A percentile compares a stretch with the other conserved stretches of the same genome.
phyloP scores from a whole-genome alignment of 1,140 invertebrate species.

The Leptopilina boulardi region DNA sequence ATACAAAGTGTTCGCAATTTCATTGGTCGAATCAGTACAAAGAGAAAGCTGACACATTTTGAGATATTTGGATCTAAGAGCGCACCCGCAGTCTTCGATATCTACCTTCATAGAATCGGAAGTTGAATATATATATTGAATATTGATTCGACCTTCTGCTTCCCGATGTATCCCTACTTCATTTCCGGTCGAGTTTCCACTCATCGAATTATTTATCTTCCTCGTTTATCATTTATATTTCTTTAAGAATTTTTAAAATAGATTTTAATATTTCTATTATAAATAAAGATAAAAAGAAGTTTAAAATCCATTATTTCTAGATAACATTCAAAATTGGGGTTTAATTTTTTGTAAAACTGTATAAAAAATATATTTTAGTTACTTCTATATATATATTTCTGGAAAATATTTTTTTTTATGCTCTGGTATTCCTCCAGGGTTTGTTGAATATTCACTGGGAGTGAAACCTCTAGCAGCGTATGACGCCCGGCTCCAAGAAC shows the following conservation, averaged over 20 bases:
- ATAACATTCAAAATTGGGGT: no score
- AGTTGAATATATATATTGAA: slow-evolving; percentile 48
- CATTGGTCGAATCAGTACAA: slow-evolving; percentile 20
- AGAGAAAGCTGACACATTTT: slow-evolving; percentile 7
- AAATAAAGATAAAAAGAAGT: no score
- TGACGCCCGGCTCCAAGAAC: slow-evolving; percentile 66
- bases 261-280: no score
- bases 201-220: slow-evolving; percentile 1
- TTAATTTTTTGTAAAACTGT: no score
- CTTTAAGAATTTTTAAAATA: no score
- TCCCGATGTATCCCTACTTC: slow-evolving; percentile 61
- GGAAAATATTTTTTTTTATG: neutral
- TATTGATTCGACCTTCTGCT: slow-evolving; percentile 49
- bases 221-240: neutral
- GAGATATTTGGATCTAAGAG: neutral
- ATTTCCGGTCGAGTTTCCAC: slow-evolving; percentile 68
- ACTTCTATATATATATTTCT: no score
- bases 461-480: slow-evolving; percentile 64
- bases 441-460: slow-evolving; percentile 27
- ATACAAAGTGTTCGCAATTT: slow-evolving; percentile 64
- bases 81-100: neutral
- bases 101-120: slow-evolving; percentile 36
- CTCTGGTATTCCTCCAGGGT: neutral
- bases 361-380: no score
- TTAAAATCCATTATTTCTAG: no score